Evolutionary conservation across 2,113 vertebrate genomes (phyloP), one percentile per base, ranked within the genome.

Genomic region (Entomyzon cyanotis): DNA sequence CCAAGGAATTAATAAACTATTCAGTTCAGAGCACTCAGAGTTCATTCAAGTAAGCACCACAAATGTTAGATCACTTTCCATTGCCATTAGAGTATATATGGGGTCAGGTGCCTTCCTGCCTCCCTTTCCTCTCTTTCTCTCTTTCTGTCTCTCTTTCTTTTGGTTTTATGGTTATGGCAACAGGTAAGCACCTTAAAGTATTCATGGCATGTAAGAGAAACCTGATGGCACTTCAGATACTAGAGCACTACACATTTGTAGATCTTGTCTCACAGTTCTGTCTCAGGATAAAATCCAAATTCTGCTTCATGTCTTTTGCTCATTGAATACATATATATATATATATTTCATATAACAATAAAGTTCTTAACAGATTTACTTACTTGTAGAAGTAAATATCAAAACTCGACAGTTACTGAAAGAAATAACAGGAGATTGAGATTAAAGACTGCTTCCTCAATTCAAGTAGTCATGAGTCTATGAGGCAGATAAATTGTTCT

Each of bases 401-500:
- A 67, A 58, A 90, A 70, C 10, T 74, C 1, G 3, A 55, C 19
- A 74, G 31, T 27, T 81, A 52, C 49, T 42, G n/a, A 15, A 75
- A 22, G 10, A 50, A 94, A 60, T 90, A 85, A 52, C 13, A 75
- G 39, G 79, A 94, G 74, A 52, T 53, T 14, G 39, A 95, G 58
- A 63, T 55, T 64, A 65, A 56, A 49, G 85, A 22, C 37, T 71
- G 18, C 46, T 87, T 68, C 88, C 42, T 67, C 33, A 68, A 3
- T 95, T 97, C 93, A 96, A 95, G 95, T 96, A 97, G 96, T 94
- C 71, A 93, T 94, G 93, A 97, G 80, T 78, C 63, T 83, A 87
- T 8, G 12, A 97, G 81, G 90, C 73, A 52, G 73, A 91, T 63
- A 95, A 97, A 95, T 95, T 86, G 46, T 94, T 94, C 86, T 97